Percentiles rank a stretch among this genome's conserved stretches.
These are phyloP conservation scores for Epicampocera succincta DNA, from an alignment of 2,888 invertebrate species.

Conservation along the genomic window DNA sequence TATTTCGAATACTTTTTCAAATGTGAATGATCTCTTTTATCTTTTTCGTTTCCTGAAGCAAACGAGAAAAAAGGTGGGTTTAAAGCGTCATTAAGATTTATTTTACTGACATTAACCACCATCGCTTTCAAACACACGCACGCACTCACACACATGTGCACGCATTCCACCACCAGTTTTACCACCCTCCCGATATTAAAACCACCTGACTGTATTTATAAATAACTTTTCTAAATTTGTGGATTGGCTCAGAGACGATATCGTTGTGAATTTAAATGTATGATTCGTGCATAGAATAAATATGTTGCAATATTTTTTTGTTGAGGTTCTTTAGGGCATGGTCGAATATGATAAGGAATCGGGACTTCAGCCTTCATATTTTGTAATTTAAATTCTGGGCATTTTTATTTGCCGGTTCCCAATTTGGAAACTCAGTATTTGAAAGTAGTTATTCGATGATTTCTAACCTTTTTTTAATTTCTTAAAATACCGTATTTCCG, in stretches of 20 bases:
- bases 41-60: conserved; percentile 29
- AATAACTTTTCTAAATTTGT: conserved; percentile 50
- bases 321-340: conserved; percentile 50
- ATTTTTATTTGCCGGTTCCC: no score
- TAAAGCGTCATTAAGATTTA: conserved; percentile 65
- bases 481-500: no score
- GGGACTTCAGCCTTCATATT: conserved; percentile 17
- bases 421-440: no score
- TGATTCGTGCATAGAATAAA: conserved; percentile 52
- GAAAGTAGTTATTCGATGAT: no score
- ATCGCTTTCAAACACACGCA: conserved; percentile 15
- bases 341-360: conserved; percentile 56
- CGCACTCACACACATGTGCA: background rate
- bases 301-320: conserved; percentile 41
- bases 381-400: background rate
- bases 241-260: conserved; percentile 71
- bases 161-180: conserved; percentile 33
- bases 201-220: conserved; percentile 65
- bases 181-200: conserved; percentile 39
- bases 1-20: conserved; percentile 39
- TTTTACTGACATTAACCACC: conserved; percentile 64
- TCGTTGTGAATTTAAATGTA: conserved; percentile 57
- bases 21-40: conserved; percentile 20
- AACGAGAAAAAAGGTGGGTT: conserved; percentile 53
- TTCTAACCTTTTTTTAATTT: no score